Percentiles rank a stretch among this genome's conserved stretches.
phyloP scores from a whole-genome alignment of 2,888 invertebrate genomes.

The Platycheirus rosarum region DNA sequence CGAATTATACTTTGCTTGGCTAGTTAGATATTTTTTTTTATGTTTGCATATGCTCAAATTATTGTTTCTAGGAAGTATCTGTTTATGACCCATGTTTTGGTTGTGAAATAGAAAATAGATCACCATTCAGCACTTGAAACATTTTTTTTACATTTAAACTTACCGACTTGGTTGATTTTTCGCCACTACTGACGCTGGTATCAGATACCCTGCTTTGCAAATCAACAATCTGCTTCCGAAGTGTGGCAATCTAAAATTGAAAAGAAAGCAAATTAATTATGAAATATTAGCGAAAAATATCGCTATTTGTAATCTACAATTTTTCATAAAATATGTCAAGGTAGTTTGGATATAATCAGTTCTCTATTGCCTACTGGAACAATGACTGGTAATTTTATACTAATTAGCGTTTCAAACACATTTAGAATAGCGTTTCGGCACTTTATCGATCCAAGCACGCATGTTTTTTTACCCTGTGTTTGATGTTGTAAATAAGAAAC shows the following conservation, averaged over 20 bases:
- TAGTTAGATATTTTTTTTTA: constrained; percentile 9
- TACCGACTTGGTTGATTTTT: constrained; percentile 78
- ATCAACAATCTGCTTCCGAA: constrained; percentile 81
- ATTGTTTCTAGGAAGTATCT: constrained; percentile 50
- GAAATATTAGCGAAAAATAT: constrained; percentile 1
- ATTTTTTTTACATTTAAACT: constrained; percentile 71
- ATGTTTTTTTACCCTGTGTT: too few species aligned
- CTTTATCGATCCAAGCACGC: background rate
- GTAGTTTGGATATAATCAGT: constrained; percentile 23
- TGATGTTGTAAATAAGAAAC: too few species aligned
- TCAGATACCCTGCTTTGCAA: constrained; percentile 77
- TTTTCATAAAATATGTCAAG: constrained; percentile 43
- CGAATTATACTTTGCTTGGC: constrained; percentile 41
- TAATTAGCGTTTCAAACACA: background rate
- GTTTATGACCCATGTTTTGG: constrained; percentile 31
- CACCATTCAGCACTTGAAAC: too few species aligned
- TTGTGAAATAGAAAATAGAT: constrained; percentile 14
- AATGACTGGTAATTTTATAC: constrained; percentile 12
- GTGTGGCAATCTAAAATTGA: constrained; percentile 80
- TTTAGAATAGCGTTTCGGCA: background rate
- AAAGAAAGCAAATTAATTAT: constrained; percentile 7
- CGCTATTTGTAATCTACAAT: constrained; percentile 22
- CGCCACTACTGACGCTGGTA: constrained; percentile 76
- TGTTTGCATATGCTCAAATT: constrained; percentile 32
- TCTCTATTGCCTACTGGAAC: background rate